Evolutionary conservation across 2,797 vertebrate species (phyloP).

Genomic region (Hapalemur alaotrensis): DNA sequence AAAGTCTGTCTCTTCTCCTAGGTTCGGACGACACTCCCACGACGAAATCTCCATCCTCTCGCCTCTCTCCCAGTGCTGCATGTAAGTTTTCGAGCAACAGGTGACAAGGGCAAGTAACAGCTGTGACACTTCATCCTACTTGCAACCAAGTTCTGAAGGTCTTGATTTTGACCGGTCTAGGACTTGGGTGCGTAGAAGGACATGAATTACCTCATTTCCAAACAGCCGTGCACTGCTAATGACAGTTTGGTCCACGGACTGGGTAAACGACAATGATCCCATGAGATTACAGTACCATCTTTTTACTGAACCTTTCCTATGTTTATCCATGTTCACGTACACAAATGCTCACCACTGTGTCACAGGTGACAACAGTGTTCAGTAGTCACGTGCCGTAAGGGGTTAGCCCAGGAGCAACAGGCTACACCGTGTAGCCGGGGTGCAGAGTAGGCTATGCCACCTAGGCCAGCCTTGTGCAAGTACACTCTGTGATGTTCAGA

Average conservation of each 20-base stretch:
- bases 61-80: slow-evolving; percentile 94
- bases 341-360: not conserved
- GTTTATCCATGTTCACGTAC: not conserved
- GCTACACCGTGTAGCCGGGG: not conserved
- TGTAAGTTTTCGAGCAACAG: slow-evolving; percentile 86
- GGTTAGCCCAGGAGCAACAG: no score
- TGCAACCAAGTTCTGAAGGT: not conserved
- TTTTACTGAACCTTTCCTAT: not conserved
- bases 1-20: slow-evolving; percentile 72
- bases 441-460: not conserved
- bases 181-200: fast-evolving
- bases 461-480: not conserved
- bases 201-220: not conserved
- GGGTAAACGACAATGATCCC: not conserved
- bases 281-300: not conserved
- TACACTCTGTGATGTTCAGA: not conserved
- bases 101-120: not conserved
- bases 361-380: not conserved
- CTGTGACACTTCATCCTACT: not conserved
- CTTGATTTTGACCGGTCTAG: not conserved
- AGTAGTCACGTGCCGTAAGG: fast-evolving
- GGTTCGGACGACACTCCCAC: slow-evolving; percentile 93
- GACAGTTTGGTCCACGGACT: not conserved
- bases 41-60: slow-evolving; percentile 95
- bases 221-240: not conserved